Evolutionary conservation across 2,888 invertebrate genomes (phyloP).

Genomic region (Griposia aprilina): DNA sequence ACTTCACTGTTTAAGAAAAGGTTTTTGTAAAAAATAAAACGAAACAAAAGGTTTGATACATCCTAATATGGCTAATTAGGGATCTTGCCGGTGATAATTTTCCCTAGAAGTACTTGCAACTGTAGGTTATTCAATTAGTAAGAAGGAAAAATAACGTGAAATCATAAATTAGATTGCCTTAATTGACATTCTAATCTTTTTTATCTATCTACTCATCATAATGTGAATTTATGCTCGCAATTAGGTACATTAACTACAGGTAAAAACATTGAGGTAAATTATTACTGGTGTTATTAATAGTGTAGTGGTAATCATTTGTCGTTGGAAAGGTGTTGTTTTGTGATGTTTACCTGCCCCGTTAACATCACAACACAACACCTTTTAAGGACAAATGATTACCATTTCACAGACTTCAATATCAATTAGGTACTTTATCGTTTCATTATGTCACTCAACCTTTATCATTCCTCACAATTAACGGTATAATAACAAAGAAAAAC

Average conservation of each 20-base stretch:
- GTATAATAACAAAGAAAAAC: slow-evolving; percentile 37
- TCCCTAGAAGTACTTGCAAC: slow-evolving; percentile 16
- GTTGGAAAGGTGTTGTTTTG: no score
- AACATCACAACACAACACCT: background rate
- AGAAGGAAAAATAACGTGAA: background rate
- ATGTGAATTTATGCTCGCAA: background rate
- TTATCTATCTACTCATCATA: background rate
- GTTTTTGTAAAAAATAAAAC: slow-evolving; percentile 29
- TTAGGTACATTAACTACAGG: no score
- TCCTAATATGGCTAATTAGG: slow-evolving; percentile 30
- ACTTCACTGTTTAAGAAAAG: slow-evolving; percentile 39
- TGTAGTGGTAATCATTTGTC: no score
- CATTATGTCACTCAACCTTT: slow-evolving; percentile 2
- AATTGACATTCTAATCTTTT: background rate
- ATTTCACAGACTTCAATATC: background rate
- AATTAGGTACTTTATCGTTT: slow-evolving; percentile 17
- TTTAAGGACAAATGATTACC: background rate
- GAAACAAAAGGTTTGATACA: slow-evolving; percentile 46
- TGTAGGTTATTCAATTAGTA: background rate
- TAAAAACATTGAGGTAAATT: background rate
- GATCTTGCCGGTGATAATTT: slow-evolving; percentile 31
- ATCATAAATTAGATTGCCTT: background rate
- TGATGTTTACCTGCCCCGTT: no score
- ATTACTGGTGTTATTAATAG: background rate
- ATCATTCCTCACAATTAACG: slow-evolving; percentile 35